Evolutionary conservation across 2,797 vertebrate species (phyloP), one percentile per base, ranked within the genome.

Genomic region (Galaxias olidus): DNA sequence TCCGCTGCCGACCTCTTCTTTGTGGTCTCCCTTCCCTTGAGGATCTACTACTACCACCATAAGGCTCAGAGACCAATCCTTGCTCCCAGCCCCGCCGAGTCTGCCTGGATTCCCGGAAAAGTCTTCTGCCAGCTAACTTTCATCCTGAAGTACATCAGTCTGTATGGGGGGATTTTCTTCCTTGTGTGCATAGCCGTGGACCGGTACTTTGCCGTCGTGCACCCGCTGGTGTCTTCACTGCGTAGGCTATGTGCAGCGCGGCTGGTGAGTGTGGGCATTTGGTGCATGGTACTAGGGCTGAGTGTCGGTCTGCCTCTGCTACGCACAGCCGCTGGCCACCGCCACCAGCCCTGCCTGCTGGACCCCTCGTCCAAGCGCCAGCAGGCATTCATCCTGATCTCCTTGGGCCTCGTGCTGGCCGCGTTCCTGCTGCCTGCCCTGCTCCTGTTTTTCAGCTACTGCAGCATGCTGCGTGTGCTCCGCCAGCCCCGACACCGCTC

Each of bases 81-180:
- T 4, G 66, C 18, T 18, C 60, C 64, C 3, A 66, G 44, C 1
- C n/a, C n/a, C n/a, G 61, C 73, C 20, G 1, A 0, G 0, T 20
- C 71, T 11, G 18, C 61, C 4, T 90, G 88, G 89, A 83, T 46
- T 10, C 76, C 79, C 0, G 84, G 83, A 8, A 69, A 7, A 0
- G 41, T 43, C 0, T 91, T 83, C 79, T 91, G 88, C 75, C 84
- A 87, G 65, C 63, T 89, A 54, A 91, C 91, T 4, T 92, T 92
- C 69, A 80, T 74, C 30, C 67, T 92, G 1, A 91, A 91, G 77
- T 92, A 92, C 78, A 90, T 92, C 79, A 91, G 88, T 68, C 70
- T 91, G 51, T 92, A 93, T 8, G 90, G 89, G 0, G 88, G 90
- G 0, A 91, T 91, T 60, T 91, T 93, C 71, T 93, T 92, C 71